Percentiles rank a stretch among this genome's conserved stretches.
These are phyloP conservation scores for Drosophila obscura DNA, from an alignment of 1,140 invertebrate species.

Conservation along the genomic window DNA sequence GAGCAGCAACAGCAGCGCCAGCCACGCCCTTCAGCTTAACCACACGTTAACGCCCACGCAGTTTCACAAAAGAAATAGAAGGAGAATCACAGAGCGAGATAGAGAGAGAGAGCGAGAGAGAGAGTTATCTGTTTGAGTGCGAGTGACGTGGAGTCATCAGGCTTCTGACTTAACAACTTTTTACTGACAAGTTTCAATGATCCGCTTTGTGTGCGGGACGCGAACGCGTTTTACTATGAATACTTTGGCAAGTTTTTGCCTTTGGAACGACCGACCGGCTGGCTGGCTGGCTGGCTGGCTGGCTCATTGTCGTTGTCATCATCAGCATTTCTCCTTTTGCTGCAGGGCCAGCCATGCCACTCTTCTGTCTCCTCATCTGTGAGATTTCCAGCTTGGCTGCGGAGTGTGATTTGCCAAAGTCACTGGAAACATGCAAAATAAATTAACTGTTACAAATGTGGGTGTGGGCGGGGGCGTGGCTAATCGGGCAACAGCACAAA, in stretches of 20 bases:
- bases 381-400: conserved; percentile 42
- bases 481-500: neutral
- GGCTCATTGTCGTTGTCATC: conserved; percentile 59
- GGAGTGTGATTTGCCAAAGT: conserved; percentile 62
- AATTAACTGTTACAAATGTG: conserved; percentile 69
- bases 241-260: conserved; percentile 79
- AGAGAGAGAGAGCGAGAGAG: conserved; percentile 4
- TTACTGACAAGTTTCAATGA: conserved; percentile 75
- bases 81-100: neutral
- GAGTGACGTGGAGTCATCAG: conserved; percentile 70
- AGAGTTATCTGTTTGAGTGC: conserved; percentile 7
- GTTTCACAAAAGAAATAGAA: conserved; percentile 13
- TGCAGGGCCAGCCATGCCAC: conserved; percentile 5
- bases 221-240: conserved; percentile 65
- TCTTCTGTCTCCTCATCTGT: conserved; percentile 14
- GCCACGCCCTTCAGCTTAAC: conserved; percentile 46
- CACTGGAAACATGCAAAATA: conserved; percentile 63
- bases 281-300: too few relatives aligned
- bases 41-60: conserved; percentile 45
- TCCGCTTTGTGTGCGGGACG: conserved; percentile 26
- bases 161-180: conserved; percentile 79
- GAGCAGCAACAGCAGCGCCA: conserved; percentile 24
- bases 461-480: conserved; percentile 3
- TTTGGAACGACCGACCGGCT: conserved; percentile 27
- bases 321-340: conserved; percentile 36